These are phyloP conservation scores for Pseudomyrmex dendroicus DNA, from an alignment of 1,140 invertebrate genomes.

Conservation along the genomic window DNA sequence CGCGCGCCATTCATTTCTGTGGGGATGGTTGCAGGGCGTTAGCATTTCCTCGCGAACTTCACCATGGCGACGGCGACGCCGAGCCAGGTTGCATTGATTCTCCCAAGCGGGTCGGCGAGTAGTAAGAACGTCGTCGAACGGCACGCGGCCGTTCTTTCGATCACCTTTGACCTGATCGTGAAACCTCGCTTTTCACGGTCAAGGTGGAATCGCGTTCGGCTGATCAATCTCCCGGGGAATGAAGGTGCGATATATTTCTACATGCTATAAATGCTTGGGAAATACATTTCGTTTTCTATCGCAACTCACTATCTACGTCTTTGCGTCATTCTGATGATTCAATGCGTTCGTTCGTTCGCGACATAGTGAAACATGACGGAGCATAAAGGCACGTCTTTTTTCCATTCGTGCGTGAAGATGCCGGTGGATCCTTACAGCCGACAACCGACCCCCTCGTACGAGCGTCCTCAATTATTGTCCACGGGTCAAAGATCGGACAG, in stretches of 20 bases:
- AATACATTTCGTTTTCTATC: not conserved
- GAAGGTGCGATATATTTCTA: not conserved
- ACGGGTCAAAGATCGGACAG: constrained; percentile 75
- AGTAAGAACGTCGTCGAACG: constrained; percentile 9
- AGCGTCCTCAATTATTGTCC: constrained; percentile 82
- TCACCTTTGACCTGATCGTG: not conserved
- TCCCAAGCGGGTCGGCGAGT: not conserved
- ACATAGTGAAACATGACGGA: constrained; percentile 74
- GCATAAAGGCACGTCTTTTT: constrained; percentile 81
- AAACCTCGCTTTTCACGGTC: not conserved
- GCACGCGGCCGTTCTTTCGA: not conserved
- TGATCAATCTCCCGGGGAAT: not conserved
- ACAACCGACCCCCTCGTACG: constrained; percentile 88
- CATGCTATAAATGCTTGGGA: not conserved
- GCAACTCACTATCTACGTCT: not conserved
- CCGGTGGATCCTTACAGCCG: constrained; percentile 88
- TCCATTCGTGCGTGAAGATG: constrained; percentile 88
- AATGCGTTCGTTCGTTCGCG: not conserved
- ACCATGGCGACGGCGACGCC: constrained; percentile 67
- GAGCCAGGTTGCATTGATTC: constrained; percentile 68
- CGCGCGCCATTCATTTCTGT: constrained; percentile 23
- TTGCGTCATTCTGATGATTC: not conserved
- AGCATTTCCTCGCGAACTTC: constrained; percentile 41
- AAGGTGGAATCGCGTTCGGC: not conserved
- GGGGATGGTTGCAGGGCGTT: constrained; percentile 40